Percentiles rank a stretch among this genome's conserved stretches.
These are phyloP conservation scores for Periphyllus acericola DNA, from an alignment of 2,888 invertebrate species.

Conservation along the genomic window DNA sequence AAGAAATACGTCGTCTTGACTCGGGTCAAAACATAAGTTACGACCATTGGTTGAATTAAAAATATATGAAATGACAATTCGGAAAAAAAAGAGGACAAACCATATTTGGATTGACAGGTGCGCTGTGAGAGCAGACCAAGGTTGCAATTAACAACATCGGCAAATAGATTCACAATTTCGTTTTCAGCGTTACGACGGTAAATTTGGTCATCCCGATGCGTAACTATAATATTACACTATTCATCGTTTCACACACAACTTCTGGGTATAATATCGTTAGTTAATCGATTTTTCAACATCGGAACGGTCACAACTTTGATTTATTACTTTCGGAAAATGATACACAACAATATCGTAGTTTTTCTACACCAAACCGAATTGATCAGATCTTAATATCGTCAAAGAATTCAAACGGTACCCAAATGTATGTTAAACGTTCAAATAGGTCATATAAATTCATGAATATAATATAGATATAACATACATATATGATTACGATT, in stretches of 20 bases:
- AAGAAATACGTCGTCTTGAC: neutral
- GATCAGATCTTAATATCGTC: neutral
- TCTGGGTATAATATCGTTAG: neutral
- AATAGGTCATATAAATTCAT: neutral
- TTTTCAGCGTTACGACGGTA: neutral
- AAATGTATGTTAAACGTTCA: neutral
- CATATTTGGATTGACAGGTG: slow-evolving; percentile 29
- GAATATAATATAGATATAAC: neutral
- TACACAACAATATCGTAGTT: neutral
- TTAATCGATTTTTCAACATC: neutral
- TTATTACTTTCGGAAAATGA: neutral
- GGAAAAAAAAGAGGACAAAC: slow-evolving; percentile 30
- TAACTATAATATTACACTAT: neutral
- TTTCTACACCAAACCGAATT: neutral
- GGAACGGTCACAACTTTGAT: neutral
- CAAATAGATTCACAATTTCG: neutral
- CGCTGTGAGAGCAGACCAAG: slow-evolving; percentile 8
- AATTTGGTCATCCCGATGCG: neutral
- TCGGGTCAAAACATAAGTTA: too few species aligned
- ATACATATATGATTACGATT: neutral
- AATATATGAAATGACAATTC: neutral
- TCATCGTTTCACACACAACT: neutral
- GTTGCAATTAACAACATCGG: slow-evolving; percentile 14
- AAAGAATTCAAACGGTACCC: neutral
- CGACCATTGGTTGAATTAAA: neutral